phyloP scores from a whole-genome alignment of 2,797 vertebrate species.

The Urophycis tenuis region DNA sequence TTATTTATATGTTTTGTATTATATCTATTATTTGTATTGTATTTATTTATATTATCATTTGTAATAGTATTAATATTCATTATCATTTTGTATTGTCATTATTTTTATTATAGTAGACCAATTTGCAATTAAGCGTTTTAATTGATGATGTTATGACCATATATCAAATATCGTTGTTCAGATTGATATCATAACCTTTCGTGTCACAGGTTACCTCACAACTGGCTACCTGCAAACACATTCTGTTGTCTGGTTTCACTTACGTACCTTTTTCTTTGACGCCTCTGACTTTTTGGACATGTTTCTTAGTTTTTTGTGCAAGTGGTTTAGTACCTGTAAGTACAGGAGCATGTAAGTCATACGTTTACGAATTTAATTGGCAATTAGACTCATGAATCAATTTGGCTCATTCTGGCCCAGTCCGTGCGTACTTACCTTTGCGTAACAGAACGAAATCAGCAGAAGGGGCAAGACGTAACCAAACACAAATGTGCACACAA shows the following conservation, averaged over 20 bases:
- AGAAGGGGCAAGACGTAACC: slow-evolving; percentile 91
- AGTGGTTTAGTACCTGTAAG: slow-evolving; percentile 91
- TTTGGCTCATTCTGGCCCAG: neutral
- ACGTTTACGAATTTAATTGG: neutral
- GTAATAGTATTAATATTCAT: neutral
- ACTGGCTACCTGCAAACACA: neutral
- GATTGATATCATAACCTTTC: neutral
- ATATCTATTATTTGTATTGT: neutral
- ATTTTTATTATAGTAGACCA: neutral
- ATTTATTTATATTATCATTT: neutral
- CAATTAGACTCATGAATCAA: neutral
- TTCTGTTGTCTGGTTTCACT: neutral
- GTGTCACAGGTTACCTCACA: neutral
- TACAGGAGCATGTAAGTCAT: neutral
- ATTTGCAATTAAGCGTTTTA: neutral
- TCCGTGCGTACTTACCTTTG: slow-evolving; percentile 77
- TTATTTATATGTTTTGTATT: neutral
- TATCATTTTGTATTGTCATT: neutral
- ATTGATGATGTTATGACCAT: neutral
- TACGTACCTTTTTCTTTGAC: slow-evolving; percentile 94
- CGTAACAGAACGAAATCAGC: slow-evolving; percentile 95
- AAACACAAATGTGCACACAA: slow-evolving; percentile 90
- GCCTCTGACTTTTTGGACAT: slow-evolving; percentile 98
- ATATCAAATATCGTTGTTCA: neutral
- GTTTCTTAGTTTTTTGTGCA: slow-evolving; percentile 94